Evolutionary conservation across 1,140 invertebrate genomes (phyloP), one percentile per base, ranked within the genome.

Genomic region (Pseudobourletiella spinata): DNA sequence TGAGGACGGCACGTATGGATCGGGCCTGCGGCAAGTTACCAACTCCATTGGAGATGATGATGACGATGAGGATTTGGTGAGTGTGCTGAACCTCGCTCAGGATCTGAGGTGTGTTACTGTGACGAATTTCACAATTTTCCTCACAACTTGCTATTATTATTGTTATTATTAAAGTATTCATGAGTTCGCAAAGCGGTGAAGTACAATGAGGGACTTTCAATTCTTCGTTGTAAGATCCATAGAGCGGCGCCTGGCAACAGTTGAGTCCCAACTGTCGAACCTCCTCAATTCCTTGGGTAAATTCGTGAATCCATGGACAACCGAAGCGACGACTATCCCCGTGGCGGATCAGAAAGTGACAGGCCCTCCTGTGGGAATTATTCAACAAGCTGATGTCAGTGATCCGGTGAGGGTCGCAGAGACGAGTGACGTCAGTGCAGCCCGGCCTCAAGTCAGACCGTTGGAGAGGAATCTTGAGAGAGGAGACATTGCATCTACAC

Each of bases 221-320:
- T n/a, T n/a, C n/a, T n/a, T n/a, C n/a, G n/a, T n/a, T n/a, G n/a
- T n/a, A n/a, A n/a, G n/a, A n/a, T n/a, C n/a, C n/a, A n/a, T n/a
- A 22, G 48, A 60, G 8, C 20, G 15, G 15, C 28, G 58, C 8
- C 48, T 60, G 1, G 11, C 18, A 2, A 48, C 18, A 48, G 59
- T 61, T 25, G 59, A 61, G 25, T 35, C 35, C 20, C 50, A 61
- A 14, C 26, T 61, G n/a, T 18, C 20, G 14, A 29, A 54, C 20
- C 28, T 61, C 3, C 52, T 42, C 32, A 30, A 48, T 44, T 54
- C 59, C 26, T n/a, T 59, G 3, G 48, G 28, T 6, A 48, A 32
- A 25, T 11, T 51, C 25, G 22, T 46, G 44, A 46, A 46, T 8
- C 32, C 32, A n/a, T 11, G 6, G 22, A 48, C 22, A 14, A 48